These are phyloP conservation scores for Acanthochromis polyacanthus DNA, from an alignment of 2,113 vertebrate species.

Conservation along the genomic window DNA sequence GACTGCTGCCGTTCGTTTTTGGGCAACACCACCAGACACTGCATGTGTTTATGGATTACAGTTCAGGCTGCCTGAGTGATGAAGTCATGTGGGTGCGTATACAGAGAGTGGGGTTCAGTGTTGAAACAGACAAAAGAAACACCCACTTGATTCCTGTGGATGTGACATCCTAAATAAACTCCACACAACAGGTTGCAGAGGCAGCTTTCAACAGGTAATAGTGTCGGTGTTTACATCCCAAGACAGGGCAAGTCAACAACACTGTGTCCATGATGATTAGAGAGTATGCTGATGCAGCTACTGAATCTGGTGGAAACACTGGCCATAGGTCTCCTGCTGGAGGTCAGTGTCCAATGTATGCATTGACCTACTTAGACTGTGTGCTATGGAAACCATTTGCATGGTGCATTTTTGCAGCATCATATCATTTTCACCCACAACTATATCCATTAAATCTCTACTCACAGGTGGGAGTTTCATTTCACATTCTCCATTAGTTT, in stretches of 20 bases:
- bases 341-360: constrained; percentile 16
- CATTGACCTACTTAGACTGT: constrained; percentile 9
- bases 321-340: constrained; percentile 24
- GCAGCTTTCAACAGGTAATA: constrained; percentile 27
- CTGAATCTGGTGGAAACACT: constrained; percentile 16
- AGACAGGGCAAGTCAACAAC: constrained; percentile 31
- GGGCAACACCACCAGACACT: constrained; percentile 53
- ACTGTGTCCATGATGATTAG: constrained; percentile 37
- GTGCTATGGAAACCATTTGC: constrained; percentile 33
- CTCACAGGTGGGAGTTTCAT: neutral
- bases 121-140: constrained; percentile 29
- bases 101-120: constrained; percentile 38
- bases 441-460: neutral
- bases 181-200: neutral
- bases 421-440: neutral
- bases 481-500: constrained; percentile 25
- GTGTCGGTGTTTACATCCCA: constrained; percentile 21
- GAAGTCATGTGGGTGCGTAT: constrained; percentile 57
- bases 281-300: constrained; percentile 45
- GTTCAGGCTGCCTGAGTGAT: constrained; percentile 58
- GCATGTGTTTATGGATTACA: constrained; percentile 61
- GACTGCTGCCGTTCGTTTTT: constrained; percentile 56
- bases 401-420: neutral
- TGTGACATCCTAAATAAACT: constrained; percentile 17
- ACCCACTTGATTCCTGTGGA: constrained; percentile 3